Evolutionary conservation across 2,888 invertebrate species (phyloP).

Genomic region (Lumbricus terrestris): DNA sequence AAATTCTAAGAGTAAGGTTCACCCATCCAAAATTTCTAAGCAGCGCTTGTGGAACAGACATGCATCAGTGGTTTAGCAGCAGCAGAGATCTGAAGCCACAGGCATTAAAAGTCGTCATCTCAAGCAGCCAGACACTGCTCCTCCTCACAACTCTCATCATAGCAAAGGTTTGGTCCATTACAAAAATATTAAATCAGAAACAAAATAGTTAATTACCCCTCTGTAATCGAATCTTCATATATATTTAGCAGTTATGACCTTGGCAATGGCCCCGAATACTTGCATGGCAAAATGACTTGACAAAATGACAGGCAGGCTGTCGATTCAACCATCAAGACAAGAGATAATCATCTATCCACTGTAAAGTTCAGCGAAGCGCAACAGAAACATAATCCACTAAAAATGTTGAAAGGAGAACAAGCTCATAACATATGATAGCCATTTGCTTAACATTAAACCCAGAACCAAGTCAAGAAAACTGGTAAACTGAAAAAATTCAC

Average conservation of each 20-base stretch:
- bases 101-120: not conserved
- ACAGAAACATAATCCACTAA: not conserved
- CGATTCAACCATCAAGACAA: not conserved
- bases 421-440: not conserved
- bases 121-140: not conserved
- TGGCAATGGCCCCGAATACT: not conserved
- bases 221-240: not conserved
- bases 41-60: not conserved
- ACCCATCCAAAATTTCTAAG: not conserved
- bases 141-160: not conserved
- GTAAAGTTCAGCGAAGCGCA: not conserved
- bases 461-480: constrained; percentile 3
- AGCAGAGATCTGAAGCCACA: not conserved
- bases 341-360: not conserved
- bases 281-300: not conserved
- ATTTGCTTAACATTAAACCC: not conserved
- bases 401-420: not conserved
- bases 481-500: constrained; percentile 5
- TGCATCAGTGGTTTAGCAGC: not conserved
- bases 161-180: not conserved
- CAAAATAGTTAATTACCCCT: not conserved
- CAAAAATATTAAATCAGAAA: too few relatives aligned
- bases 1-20: not conserved
- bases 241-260: not conserved
- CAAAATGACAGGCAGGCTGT: not conserved